phyloP scores from a whole-genome alignment of 1,140 invertebrate species.

The Meloidogyne exigua region DNA sequence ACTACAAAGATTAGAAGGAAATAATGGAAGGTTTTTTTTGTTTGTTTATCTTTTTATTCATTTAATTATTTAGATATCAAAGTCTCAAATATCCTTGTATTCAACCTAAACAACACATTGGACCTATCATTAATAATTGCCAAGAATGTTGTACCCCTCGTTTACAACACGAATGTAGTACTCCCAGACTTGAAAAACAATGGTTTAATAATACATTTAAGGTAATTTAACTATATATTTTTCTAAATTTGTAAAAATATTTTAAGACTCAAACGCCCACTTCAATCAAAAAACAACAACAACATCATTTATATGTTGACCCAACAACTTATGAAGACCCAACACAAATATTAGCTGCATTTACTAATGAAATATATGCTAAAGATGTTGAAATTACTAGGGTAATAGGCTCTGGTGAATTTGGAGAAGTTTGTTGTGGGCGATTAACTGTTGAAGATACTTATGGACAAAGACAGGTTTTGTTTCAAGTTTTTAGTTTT shows the following conservation, averaged over 20 bases:
- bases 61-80: constrained; percentile 10
- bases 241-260: neutral
- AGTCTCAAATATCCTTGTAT: neutral
- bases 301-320: constrained; percentile 51
- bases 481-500: neutral
- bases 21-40: constrained; percentile 2
- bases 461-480: constrained; percentile 45
- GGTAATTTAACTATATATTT: neutral
- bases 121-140: neutral
- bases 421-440: constrained; percentile 61
- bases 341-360: constrained; percentile 56
- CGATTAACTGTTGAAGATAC: constrained; percentile 45
- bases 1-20: neutral
- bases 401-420: constrained; percentile 59
- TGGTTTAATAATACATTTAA: constrained; percentile 3
- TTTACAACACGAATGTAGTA: constrained; percentile 16
- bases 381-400: constrained; percentile 48
- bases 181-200: neutral
- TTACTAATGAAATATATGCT: constrained; percentile 59
- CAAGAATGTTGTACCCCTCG: constrained; percentile 21
- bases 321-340: constrained; percentile 62
- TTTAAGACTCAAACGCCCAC: neutral
- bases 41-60: neutral
- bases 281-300: constrained; percentile 5
- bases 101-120: neutral